Evolutionary conservation across 2,113 vertebrate species (phyloP), one percentile per base, ranked within the genome.

Genomic region (Acrocephalus arundinaceus): DNA sequence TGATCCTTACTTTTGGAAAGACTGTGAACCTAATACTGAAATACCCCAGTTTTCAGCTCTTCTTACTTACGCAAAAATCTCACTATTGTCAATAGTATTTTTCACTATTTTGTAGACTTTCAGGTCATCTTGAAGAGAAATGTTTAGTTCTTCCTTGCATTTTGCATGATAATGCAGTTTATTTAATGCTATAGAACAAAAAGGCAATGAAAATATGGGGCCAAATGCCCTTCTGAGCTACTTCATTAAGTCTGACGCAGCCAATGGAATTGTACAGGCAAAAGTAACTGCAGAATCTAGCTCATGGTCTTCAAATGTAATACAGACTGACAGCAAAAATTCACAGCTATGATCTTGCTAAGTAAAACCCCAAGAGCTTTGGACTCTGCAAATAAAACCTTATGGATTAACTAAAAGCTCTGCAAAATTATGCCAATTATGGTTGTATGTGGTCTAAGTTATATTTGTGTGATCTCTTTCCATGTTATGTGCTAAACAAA

Each of bases 361-460:
- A 89, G 31, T 25, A 89, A 96, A 94, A 96, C 72, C 41, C 70
- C 70, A 75, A 48, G 54, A 85, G 77, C 96, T 97, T 97, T 97
- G 96, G 96, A 97, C 96, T 96, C 93, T 77, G 93, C 94, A 90
- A 85, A 84, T 43, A 77, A 95, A 89, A 95, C 62, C 85, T 89
- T 85, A 77, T 4, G 41, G 76, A 48, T 63, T 74, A 72, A 66
- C 61, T 95, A 93, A 89, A 91, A 94, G 71, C 73, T 85, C 70
- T 37, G 86, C 35, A 65, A 93, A 91, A 66, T 22, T 41, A 76
- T 35, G 89, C 61, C 89, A 70, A 46, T 83, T 49, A 58, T 46
- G 46, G 79, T 68, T 66, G 55, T 46, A 63, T 15, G 7, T 25
- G 68, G 58, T 66, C 63, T 55, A 89, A 74, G 51, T 87, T 78